Conservation (phyloP, 2,888 invertebrate species). For the Myopa tessellatipennis region DNA sequence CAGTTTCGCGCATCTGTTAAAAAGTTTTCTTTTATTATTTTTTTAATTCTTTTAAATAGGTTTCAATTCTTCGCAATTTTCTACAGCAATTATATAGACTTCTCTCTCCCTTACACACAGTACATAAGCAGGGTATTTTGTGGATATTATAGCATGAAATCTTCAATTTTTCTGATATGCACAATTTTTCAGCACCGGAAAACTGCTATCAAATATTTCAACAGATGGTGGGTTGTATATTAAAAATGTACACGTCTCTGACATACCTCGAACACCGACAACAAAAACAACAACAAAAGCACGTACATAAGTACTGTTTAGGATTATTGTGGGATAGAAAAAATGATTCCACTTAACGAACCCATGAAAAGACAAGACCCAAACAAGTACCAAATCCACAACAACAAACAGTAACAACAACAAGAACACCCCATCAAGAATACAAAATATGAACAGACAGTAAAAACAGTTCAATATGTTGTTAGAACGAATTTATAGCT, state of each 20-base stretch:
- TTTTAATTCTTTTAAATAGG: background rate
- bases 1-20: too few relatives aligned
- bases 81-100: too few relatives aligned
- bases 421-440: background rate
- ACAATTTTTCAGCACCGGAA: background rate
- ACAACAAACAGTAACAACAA: background rate
- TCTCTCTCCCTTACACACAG: too few relatives aligned
- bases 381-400: slow-evolving; percentile 15
- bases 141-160: background rate
- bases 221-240: slow-evolving; percentile 17
- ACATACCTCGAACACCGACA: background rate
- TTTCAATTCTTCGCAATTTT: background rate
- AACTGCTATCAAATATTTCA: background rate
- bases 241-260: background rate
- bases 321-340: slow-evolving; percentile 9
- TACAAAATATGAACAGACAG: background rate
- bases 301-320: background rate
- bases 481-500: slow-evolving; percentile 19
- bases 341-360: slow-evolving; percentile 30
- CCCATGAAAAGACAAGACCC: slow-evolving; percentile 24
- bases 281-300: background rate
- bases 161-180: background rate
- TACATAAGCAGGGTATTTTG: too few relatives aligned
- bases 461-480: slow-evolving; percentile 8
- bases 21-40: too few relatives aligned